Evolutionary conservation across 2,888 invertebrate genomes (phyloP).

Genomic region (Torymus texanus): DNA sequence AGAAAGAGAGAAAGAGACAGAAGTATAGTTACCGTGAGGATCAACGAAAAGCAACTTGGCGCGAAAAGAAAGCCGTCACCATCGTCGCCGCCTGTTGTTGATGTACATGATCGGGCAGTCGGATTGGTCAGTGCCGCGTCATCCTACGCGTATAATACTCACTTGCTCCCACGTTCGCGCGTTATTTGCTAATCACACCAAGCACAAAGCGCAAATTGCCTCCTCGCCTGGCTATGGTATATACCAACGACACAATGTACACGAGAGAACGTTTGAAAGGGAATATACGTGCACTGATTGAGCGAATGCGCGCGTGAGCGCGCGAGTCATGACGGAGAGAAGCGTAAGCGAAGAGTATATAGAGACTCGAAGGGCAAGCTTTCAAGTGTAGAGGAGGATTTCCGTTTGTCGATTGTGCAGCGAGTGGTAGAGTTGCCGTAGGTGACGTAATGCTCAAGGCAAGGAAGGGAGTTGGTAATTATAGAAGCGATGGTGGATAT

Average conservation of each 20-base stretch:
- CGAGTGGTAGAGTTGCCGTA: background rate
- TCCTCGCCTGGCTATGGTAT: background rate
- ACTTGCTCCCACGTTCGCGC: slow-evolving; percentile 18
- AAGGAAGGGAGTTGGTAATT: background rate
- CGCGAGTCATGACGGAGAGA: no score
- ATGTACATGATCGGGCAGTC: no score
- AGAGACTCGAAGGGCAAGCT: slow-evolving; percentile 35
- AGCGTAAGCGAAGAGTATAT: background rate
- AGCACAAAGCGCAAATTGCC: slow-evolving; percentile 33
- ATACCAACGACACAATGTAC: background rate
- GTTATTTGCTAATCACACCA: slow-evolving; percentile 33
- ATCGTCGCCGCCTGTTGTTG: no score
- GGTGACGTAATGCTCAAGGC: background rate
- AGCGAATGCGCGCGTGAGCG: background rate
- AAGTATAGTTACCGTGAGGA: background rate
- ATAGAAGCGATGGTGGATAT: no score
- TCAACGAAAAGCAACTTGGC: slow-evolving; percentile 34
- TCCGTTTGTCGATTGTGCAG: slow-evolving; percentile 50
- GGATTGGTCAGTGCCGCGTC: slow-evolving; percentile 57
- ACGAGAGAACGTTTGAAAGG: slow-evolving; percentile 1
- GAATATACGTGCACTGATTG: slow-evolving; percentile 16
- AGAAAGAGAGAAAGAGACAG: background rate
- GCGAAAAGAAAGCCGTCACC: background rate
- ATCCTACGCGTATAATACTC: slow-evolving; percentile 49
- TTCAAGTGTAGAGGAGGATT: slow-evolving; percentile 5